Evolutionary conservation across 2,888 invertebrate genomes (phyloP).

Genomic region (Enchytraeus crypticus): DNA sequence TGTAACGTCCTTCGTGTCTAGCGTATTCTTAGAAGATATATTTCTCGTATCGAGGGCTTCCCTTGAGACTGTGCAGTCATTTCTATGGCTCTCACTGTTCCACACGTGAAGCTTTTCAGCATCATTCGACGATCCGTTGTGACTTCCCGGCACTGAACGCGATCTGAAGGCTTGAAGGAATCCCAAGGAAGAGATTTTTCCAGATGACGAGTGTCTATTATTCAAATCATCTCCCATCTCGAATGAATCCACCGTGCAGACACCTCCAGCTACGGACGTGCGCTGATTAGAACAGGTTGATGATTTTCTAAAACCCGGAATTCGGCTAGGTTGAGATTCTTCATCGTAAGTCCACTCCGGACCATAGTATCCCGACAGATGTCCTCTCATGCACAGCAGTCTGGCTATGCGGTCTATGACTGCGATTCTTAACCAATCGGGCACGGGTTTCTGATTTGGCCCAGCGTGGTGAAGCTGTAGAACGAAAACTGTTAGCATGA

Average conservation of each 20-base stretch:
- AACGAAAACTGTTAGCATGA: conserved; percentile 49
- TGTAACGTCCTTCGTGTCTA: too few relatives aligned
- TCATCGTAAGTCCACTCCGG: not conserved
- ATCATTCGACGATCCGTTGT: too few relatives aligned
- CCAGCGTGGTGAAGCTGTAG: conserved; percentile 50
- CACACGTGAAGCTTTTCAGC: too few relatives aligned
- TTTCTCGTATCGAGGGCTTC: not conserved
- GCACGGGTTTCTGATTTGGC: conserved; percentile 44
- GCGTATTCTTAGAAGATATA: too few relatives aligned
- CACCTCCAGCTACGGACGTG: not conserved
- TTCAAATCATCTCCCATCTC: not conserved
- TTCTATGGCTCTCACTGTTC: not conserved
- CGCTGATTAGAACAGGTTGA: too few relatives aligned
- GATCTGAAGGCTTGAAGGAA: not conserved
- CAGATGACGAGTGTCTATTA: not conserved
- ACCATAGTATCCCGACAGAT: conserved; percentile 18
- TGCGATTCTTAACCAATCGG: conserved; percentile 42
- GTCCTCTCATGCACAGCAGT: conserved; percentile 37
- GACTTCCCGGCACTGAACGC: not conserved
- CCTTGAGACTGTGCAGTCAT: not conserved
- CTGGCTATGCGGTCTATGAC: conserved; percentile 42
- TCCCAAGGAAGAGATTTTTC: too few relatives aligned
- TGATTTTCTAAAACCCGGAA: too few relatives aligned
- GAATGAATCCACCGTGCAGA: not conserved
- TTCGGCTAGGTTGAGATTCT: too few relatives aligned